Evolutionary conservation across 2,888 invertebrate species (phyloP).

Genomic region (Lithophane leautieri): DNA sequence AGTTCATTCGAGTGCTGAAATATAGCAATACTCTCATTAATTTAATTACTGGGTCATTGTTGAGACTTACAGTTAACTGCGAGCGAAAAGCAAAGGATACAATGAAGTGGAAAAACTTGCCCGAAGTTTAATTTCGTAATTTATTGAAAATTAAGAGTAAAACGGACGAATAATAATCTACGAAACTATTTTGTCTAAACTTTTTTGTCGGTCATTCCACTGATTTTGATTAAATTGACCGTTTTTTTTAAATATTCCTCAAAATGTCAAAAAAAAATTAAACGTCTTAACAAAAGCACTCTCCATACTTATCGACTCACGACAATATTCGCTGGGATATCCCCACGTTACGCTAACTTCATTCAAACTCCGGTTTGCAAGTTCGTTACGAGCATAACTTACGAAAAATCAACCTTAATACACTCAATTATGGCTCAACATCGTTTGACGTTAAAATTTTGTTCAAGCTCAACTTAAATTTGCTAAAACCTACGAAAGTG

Average conservation of each 20-base stretch:
- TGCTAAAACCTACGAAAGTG: slow-evolving; percentile 41
- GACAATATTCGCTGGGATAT: slow-evolving; percentile 82
- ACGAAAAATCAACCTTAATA: slow-evolving; percentile 67
- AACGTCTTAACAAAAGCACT: slow-evolving; percentile 55
- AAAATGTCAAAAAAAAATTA: background rate
- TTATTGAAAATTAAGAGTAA: too few relatives aligned
- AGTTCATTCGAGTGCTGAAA: background rate
- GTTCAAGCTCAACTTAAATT: slow-evolving; percentile 61
- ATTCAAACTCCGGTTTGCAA: slow-evolving; percentile 78
- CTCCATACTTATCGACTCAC: slow-evolving; percentile 71
- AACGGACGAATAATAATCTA: background rate
- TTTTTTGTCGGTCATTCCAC: background rate
- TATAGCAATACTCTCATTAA: background rate
- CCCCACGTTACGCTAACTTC: slow-evolving; percentile 88
- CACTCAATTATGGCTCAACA: slow-evolving; percentile 57
- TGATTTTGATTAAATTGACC: background rate
- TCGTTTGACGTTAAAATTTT: slow-evolving; percentile 52
- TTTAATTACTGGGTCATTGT: background rate
- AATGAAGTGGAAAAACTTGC: too few relatives aligned
- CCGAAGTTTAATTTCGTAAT: background rate
- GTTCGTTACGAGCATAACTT: slow-evolving; percentile 47
- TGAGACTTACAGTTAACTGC: background rate
- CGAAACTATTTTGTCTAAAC: background rate
- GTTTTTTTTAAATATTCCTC: background rate
- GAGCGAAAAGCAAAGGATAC: background rate